Conservation (phyloP, 2,113 vertebrate genomes). For the Petromus typicus region DNA sequence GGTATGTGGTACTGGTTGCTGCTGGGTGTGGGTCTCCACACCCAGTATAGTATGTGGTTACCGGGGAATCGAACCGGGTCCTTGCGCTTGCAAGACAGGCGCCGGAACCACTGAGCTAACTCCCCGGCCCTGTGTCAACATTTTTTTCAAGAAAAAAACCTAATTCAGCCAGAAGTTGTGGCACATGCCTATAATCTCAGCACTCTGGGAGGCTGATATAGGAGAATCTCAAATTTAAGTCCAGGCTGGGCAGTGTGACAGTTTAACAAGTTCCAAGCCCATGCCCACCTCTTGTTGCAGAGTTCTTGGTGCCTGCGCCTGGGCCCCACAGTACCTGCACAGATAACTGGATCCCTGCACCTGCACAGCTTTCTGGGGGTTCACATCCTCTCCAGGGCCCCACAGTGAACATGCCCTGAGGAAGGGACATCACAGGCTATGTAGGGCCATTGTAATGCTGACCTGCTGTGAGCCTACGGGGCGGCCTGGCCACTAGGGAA, state of each 20-base stretch:
- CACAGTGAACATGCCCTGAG: not conserved
- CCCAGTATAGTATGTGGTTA: too few relatives aligned
- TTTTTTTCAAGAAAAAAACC: not conserved
- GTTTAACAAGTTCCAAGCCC: not conserved
- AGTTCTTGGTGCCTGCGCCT: not conserved
- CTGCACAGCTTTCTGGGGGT: not conserved
- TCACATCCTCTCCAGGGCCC: not conserved
- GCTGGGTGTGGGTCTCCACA: too few relatives aligned
- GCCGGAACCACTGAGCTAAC: too few relatives aligned
- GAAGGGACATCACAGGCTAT: fast-evolving
- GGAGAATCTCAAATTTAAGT: not conserved
- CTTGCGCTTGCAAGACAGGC: too few relatives aligned
- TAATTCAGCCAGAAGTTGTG: not conserved
- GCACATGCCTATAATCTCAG: not conserved
- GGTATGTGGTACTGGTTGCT: too few relatives aligned
- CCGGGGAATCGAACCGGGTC: too few relatives aligned
- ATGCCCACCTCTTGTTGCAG: not conserved
- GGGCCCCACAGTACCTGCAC: fast-evolving
- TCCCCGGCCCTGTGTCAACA: too few relatives aligned
- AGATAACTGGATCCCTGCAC: fast-evolving
- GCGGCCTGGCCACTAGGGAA: not conserved
- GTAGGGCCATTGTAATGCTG: fast-evolving
- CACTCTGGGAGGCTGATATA: not conserved
- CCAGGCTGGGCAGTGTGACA: not conserved
- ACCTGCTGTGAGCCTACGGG: not conserved